These are phyloP conservation scores for Rhinichthys klamathensis DNA, from an alignment of 2,113 vertebrate species.

Conservation along the genomic window DNA sequence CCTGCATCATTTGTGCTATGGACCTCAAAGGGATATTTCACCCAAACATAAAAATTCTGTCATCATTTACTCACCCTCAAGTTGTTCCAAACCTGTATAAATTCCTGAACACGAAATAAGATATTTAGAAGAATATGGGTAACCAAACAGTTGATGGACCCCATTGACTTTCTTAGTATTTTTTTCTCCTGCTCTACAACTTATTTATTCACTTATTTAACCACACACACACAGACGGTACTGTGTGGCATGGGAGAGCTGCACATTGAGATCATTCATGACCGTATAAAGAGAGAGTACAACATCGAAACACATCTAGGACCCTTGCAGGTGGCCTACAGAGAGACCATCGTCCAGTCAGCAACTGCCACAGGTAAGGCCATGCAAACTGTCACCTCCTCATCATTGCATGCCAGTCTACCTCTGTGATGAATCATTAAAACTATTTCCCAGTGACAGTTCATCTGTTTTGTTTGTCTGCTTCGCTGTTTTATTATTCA, in stretches of 20 bases:
- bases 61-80: too few species aligned
- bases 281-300: slow-evolving; percentile 92
- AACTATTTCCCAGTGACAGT: not conserved
- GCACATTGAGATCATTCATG: slow-evolving; percentile 96
- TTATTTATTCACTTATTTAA: not conserved
- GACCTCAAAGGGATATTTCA: too few species aligned
- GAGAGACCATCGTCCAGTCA: slow-evolving; percentile 86
- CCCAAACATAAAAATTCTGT: too few species aligned
- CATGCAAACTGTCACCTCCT: not conserved
- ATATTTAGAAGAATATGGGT: too few species aligned
- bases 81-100: too few species aligned
- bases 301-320: slow-evolving; percentile 90
- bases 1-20: not conserved
- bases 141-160: too few species aligned
- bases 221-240: slow-evolving; percentile 86
- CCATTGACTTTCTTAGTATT: too few species aligned
- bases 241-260: slow-evolving; percentile 99
- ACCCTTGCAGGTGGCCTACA: slow-evolving; percentile 93
- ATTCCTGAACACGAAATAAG: too few species aligned
- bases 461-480: not conserved
- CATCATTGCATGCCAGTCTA: not conserved
- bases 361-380: slow-evolving; percentile 78
- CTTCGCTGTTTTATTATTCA: not conserved
- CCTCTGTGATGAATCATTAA: not conserved
- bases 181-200: not conserved